These are phyloP conservation scores for Drosophila burlai DNA, from an alignment of 1,140 invertebrate genomes.

Conservation along the genomic window DNA sequence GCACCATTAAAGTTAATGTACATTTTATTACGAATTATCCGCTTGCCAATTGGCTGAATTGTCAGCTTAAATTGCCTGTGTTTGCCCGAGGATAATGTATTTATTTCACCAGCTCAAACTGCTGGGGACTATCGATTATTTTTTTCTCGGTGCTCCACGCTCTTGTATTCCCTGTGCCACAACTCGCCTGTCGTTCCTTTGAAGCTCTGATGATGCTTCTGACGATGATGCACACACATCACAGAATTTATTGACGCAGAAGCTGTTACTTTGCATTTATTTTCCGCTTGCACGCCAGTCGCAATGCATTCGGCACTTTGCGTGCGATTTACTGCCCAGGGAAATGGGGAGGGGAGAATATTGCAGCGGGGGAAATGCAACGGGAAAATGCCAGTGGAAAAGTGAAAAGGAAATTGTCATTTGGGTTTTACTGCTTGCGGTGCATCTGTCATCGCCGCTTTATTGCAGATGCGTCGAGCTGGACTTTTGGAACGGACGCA, in stretches of 20 bases:
- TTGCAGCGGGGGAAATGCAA: neutral
- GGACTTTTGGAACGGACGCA: constrained; percentile 98
- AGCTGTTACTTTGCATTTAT: constrained; percentile 55
- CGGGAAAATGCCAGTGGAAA: constrained; percentile 10
- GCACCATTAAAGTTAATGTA: constrained; percentile 14
- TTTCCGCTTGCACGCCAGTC: constrained; percentile 35
- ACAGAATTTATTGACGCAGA: constrained; percentile 73
- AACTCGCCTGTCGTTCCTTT: neutral
- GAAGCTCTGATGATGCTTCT: constrained; percentile 15
- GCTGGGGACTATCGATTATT: neutral
- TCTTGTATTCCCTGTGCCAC: neutral
- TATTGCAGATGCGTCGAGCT: constrained; percentile 93
- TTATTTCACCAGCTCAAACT: neutral
- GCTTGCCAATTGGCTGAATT: constrained; percentile 2
- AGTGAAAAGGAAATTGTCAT: constrained; percentile 39
- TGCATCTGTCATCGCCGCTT: neutral
- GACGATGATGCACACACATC: constrained; percentile 59
- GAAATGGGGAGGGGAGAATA: neutral
- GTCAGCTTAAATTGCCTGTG: neutral
- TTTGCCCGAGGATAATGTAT: neutral
- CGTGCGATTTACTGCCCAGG: constrained; percentile 24
- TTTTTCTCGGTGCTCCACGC: neutral
- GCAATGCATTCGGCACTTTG: constrained; percentile 37
- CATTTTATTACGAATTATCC: constrained; percentile 7
- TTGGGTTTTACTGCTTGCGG: constrained; percentile 43